These are phyloP conservation scores for Bombus polaris DNA, from an alignment of 1,140 invertebrate species.

Conservation along the genomic window DNA sequence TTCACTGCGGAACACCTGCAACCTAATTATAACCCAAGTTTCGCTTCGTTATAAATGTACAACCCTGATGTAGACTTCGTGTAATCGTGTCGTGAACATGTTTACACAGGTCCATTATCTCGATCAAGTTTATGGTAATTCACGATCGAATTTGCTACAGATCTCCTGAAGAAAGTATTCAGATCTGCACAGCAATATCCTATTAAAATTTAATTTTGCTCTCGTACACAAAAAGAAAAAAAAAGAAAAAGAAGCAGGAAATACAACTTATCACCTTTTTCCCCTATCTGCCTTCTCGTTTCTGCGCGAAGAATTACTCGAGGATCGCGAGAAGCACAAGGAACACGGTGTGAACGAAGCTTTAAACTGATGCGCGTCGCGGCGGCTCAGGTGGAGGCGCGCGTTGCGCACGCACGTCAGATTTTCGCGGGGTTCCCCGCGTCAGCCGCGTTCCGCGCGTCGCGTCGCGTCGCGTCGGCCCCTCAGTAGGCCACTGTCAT, in stretches of 20 bases:
- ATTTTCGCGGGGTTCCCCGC: constrained; percentile 66
- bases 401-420: constrained; percentile 61
- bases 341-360: background rate
- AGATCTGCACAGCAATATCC: too few species aligned
- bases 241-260: too few species aligned
- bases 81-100: background rate
- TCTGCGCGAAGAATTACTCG: background rate
- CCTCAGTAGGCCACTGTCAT: constrained; percentile 66
- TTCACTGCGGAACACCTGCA: background rate
- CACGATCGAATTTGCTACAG: background rate
- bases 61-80: background rate
- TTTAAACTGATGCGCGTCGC: background rate
- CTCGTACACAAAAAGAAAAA: too few species aligned
- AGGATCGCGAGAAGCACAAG: too few species aligned
- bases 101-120: background rate
- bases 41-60: background rate
- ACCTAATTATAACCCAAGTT: background rate
- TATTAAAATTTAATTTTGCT: too few species aligned
- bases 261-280: too few species aligned
- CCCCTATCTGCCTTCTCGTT: too few species aligned
- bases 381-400: constrained; percentile 14
- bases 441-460: constrained; percentile 8
- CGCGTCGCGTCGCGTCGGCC: constrained; percentile 36
- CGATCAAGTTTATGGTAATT: background rate
- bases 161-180: background rate